Evolutionary conservation across 1,140 invertebrate genomes (phyloP), one percentile per base, ranked within the genome.

Genomic region (Cydia splendana): DNA sequence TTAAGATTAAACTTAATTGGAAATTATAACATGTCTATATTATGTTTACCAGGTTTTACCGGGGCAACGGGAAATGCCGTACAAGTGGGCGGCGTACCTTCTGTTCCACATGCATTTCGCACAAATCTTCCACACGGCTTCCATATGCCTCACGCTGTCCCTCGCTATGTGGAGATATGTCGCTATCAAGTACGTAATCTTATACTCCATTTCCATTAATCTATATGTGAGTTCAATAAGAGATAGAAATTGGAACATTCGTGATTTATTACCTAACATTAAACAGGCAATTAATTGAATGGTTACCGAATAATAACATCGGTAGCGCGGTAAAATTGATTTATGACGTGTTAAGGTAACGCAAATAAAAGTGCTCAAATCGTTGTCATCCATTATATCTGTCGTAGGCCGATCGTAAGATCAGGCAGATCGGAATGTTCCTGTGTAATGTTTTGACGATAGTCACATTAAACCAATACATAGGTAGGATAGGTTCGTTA

Each of bases 71-170:
- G 91, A 93, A 76, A 91, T 93, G 88, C 91, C 93, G 57, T 91
- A 92, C 79, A 88, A 85, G 42, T 93, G 91, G 91, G 91, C 91
- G 90, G 96, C 96, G 0, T 97, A 96, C 82, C 94, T 97, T 0
- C 92, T 97, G 2, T 96, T 97, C 79, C 96, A 97, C 85, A 96
- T 96, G 91, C 96, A 98, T 87, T 97, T 97, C 87, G 95, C 95
- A 0, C 96, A 96, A 85, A 94, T 96, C 13, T 94, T 97, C 65
- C 97, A 98, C 87, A 98, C 97, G 0, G 96, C 97, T 12, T 97
- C 97, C n/a, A 97, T 98, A 78, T 98, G 96, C 88, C 93, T 98
- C 76, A 98, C 97, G 0, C 95, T 98, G 0, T 96, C 96, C 0
- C 88, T 98, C 24, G 97, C 97, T 4, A 94, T 98, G 10, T 94